Base-by-base conservation (phyloP, 2,797 vertebrate genomes). In the Caiman crocodilus region DNA sequence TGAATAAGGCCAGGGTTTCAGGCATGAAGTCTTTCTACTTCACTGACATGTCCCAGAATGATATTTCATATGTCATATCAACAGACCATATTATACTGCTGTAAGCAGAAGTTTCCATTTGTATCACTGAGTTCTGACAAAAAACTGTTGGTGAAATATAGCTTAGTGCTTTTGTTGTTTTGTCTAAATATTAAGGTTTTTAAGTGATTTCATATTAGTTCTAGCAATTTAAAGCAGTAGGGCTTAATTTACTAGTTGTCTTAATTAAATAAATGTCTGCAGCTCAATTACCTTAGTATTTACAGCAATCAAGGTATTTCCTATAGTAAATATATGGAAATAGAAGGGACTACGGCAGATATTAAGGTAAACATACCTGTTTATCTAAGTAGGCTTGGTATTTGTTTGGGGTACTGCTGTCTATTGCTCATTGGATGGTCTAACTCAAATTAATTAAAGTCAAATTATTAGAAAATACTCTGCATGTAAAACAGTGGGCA, bases 1-100 rank as follows among this genome's bases (percentile, higher is more conserved):
- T 92, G 8, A 26, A 2, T 71, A 59, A 17, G 59, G 14, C 50
- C 63, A 90, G 10, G 21, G 79, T 96, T 95, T 93, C 50, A 81
- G 3, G 1, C 63, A 23, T 84, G 32, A 77, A 20, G n/a, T 74
- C 21, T 79, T 32, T 86, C 17, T 64, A 65, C 75, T 81, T 59
- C 35, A 0, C 23, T 91, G 64, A 79, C 23, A 75, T 75, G 56
- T 10, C 65, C 91, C 35, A 83, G 7, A 0, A 7, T 61, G 1
- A 56, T n/a, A 65, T 78, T 87, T 88, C 77, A 69, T 2, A 1
- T 64, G 57, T 93, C 58, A 42, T 26, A 16, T 26, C 35, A 28
- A 3, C n/a, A 76, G 18, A 78, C 23, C 1, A 57, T 0, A 0
- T 76, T 95, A 74, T 79, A 9, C 35, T 79, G 10, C 2, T 88